Evolutionary conservation across 2,113 vertebrate species (phyloP).

Genomic region (human): DNA sequence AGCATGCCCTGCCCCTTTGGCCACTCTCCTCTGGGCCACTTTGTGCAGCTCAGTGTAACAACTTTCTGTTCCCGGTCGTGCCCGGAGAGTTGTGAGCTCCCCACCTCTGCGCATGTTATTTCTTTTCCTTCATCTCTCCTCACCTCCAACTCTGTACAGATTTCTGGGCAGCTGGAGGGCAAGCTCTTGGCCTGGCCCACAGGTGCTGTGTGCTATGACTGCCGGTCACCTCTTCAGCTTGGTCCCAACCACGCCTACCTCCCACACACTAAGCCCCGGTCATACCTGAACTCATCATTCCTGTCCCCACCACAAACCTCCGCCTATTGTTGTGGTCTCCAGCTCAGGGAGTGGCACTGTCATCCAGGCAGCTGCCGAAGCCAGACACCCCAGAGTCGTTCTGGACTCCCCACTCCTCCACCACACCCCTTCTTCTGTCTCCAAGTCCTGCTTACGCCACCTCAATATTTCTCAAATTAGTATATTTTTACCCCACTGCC

Average conservation of each 20-base stretch:
- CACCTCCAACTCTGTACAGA: background rate
- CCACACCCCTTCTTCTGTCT: background rate
- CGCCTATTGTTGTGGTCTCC: background rate
- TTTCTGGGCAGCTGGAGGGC: background rate
- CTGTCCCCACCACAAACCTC: background rate
- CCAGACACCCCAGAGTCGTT: background rate
- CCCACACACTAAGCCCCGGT: background rate
- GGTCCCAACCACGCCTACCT: background rate
- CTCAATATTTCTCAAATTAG: background rate
- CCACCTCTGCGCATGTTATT: too few species aligned
- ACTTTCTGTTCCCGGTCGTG: background rate
- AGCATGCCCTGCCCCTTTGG: background rate
- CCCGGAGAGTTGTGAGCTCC: background rate
- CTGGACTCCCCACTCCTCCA: background rate
- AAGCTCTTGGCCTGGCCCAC: background rate
- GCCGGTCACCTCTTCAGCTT: background rate
- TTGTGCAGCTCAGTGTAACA: rapidly evolving
- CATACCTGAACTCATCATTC: slow-evolving; percentile 25
- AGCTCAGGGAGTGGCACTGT: background rate
- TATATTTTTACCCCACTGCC: background rate
- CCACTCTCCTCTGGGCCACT: background rate
- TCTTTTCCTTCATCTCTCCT: background rate
- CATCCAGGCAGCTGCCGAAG: background rate
- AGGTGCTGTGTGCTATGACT: background rate
- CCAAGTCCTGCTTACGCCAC: background rate